phyloP scores from a whole-genome alignment of 64 coral and sea anemone species.

The Stylophora pistillata region DNA sequence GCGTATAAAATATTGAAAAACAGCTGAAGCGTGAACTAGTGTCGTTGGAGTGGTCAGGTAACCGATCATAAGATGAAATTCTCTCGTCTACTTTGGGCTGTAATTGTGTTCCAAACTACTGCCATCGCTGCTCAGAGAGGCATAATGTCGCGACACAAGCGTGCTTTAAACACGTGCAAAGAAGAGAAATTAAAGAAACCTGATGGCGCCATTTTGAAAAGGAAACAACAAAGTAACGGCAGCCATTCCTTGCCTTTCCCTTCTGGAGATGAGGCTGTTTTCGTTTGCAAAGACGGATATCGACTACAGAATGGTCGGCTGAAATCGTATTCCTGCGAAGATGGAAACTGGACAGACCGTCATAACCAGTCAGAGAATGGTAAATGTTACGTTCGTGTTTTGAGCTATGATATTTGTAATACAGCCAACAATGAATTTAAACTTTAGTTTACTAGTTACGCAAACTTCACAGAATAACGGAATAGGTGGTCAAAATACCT shows the following conservation, averaged over 20 bases:
- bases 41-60: background rate
- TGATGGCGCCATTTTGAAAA: conserved; percentile 23
- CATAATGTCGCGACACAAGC: background rate
- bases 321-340: background rate
- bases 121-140: background rate
- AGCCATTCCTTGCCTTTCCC: background rate
- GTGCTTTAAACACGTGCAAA: background rate
- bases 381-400: background rate
- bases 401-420: background rate
- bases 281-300: conserved; percentile 13
- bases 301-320: background rate
- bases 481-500: too few species aligned
- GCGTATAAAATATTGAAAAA: conserved; percentile 6
- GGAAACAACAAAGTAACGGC: too few species aligned
- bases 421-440: background rate
- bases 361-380: background rate
- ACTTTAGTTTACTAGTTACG: too few species aligned
- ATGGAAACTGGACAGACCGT: conserved; percentile 5
- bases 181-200: background rate
- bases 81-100: background rate
- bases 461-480: too few species aligned
- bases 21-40: background rate
- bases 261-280: background rate
- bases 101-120: background rate
- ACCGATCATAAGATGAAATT: background rate